phyloP scores from a whole-genome alignment of 2,888 invertebrate species.

The Polyploca ridens region DNA sequence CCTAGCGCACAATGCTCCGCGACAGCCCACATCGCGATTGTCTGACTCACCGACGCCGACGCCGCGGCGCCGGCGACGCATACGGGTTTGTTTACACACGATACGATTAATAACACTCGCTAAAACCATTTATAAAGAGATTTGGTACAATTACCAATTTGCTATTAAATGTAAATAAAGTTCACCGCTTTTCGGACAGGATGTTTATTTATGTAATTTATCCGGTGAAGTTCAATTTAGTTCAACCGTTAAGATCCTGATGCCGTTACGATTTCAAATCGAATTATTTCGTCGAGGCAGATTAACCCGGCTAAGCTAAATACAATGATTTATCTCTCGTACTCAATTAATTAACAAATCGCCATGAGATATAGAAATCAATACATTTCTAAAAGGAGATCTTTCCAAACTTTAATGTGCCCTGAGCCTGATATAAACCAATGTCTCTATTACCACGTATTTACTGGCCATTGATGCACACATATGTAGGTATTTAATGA shows the following conservation, averaged over 20 bases:
- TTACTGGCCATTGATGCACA: conserved; percentile 57
- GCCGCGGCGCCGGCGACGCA: conserved; percentile 60
- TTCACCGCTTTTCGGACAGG: neutral
- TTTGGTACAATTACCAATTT: conserved; percentile 34
- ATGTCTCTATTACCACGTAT: conserved; percentile 61
- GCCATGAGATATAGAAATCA: neutral
- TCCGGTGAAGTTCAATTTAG: neutral
- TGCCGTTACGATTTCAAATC: neutral
- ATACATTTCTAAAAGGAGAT: neutral
- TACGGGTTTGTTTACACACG: conserved; percentile 75
- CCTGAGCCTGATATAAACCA: conserved; percentile 36
- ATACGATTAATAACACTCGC: conserved; percentile 71
- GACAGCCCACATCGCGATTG: conserved; percentile 76
- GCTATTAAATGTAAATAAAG: neutral
- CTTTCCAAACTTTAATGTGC: neutral
- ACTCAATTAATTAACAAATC: neutral
- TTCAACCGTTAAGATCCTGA: neutral
- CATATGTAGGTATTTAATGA: conserved; percentile 54
- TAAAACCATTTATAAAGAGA: conserved; percentile 45
- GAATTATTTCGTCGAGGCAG: neutral
- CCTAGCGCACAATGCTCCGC: conserved; percentile 55
- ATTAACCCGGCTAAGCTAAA: neutral
- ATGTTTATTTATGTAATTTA: neutral
- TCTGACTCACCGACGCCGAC: conserved; percentile 66
- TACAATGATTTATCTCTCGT: neutral